Evolutionary conservation across 1,140 invertebrate genomes (phyloP), one percentile per base, ranked within the genome.

Genomic region (Drosophila seguyi): DNA sequence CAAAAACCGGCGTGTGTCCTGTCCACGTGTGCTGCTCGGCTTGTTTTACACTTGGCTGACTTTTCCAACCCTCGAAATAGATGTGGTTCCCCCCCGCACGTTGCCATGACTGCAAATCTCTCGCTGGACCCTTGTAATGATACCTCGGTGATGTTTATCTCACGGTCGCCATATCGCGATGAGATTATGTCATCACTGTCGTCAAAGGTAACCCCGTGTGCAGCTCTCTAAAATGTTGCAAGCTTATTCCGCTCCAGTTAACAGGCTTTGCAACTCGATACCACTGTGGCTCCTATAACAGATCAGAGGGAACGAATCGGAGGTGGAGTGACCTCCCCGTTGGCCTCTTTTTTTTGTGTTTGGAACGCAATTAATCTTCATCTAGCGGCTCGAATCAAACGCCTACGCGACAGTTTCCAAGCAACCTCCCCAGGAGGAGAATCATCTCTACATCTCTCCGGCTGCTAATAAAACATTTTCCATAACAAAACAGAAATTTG

Each of bases 311-410:
- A 38, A 18, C 6, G 25, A 22, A n/a, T n/a, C n/a, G 16, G 52
- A 11, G n/a, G 27, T 29, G 25, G 38, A 48, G 53, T 68, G 79
- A 81, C 79, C 79, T 82, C 81, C 29, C 63, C 79, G 79, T 81
- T 81, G 79, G 63, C 66, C 66, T 67, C 52, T 73, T 57, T 76
- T 88, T 25, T 25, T 2, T 25, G 25, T 44, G 56, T 76, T 57
- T 48, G 42, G 58, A 79, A 55, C 76, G 73, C 82, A 88, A 88
- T 90, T 88, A 88, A 84, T 88, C 84, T 90, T 88, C 80, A 88
- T 88, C 65, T 84, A 66, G 82, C 45, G 66, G 66, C 55, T 59
- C 22, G 80, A 80, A 87, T 86, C 82, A 81, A 66, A 76, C 68
- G 84, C 79, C 78, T 78, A 74, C 79, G 53, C 61, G 57, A 57